Evolutionary conservation across 1,140 invertebrate species (phyloP), one percentile per base, ranked within the genome.

Genomic region (Pogonus chalceus): DNA sequence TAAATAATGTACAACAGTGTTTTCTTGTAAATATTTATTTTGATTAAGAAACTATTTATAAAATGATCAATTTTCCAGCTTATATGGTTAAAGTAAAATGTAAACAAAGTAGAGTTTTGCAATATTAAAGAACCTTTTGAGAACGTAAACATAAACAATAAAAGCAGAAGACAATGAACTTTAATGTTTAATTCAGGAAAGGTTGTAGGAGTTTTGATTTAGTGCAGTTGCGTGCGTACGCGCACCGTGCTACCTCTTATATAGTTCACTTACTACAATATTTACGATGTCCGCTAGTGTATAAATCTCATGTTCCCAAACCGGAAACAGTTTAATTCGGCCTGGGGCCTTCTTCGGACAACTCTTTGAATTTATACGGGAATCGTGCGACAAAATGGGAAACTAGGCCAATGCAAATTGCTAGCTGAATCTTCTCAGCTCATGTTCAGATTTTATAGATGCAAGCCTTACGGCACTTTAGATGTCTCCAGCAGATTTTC

Each of bases 401-500:
- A 43, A 43, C 9, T 43, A 18, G 37, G 37, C 18, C 37, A 43
- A 43, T 43, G 37, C 37, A 43, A 43, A 43, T 43, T 43, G 37
- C 37, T 16, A 7, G 26, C 26, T 10, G 3, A 43, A 4, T 43
- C 9, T 43, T 43, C 9, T 4, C 37, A 10, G 4, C 18, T 43
- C 37, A 10, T 43, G 4, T 43, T 43, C 37, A 10, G 37, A 12
- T 9, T 12, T 43, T 43, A 18, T 43, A 43, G 9, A 43, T 43
- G 18, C 37, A 9, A 12, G 18, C 18, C 26, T 14, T 14, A 14
- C 7, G 26, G 37, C 37, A 43, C 9, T 43, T 43, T 12, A 43
- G 37, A 43, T 43, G 37, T 43, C 37, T 43, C 9, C 9, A 43
- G 3, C 18, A 43, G 37, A 43, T 43, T 43, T 18, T 16, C 4